Evolutionary conservation across 2,113 vertebrate genomes (phyloP).

Genomic region (Serinus canaria): DNA sequence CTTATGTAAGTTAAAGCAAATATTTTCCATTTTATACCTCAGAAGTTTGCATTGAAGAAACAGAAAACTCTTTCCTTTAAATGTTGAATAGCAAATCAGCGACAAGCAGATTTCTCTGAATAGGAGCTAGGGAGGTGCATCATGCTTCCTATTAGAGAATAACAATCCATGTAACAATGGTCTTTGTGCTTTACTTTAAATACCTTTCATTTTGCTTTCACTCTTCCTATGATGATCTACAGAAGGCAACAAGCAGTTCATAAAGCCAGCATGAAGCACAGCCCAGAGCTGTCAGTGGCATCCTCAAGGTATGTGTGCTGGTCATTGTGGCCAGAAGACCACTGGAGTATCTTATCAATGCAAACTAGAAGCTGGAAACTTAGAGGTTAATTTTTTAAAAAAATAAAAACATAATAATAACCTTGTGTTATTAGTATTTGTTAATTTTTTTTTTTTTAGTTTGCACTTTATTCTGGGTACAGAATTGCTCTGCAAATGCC

Average conservation of each 20-base stretch:
- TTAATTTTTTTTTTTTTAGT: neutral
- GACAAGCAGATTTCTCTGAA: neutral
- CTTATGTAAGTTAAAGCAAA: neutral
- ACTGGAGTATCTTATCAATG: neutral
- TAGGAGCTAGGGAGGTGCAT: neutral
- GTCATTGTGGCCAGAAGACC: neutral
- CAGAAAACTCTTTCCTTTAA: neutral
- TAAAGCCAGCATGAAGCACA: fast-evolving
- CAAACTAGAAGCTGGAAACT: neutral
- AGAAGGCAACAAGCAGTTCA: neutral
- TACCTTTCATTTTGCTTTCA: neutral
- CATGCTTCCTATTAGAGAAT: neutral
- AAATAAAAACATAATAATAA: neutral
- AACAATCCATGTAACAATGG: neutral
- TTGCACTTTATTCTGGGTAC: neutral
- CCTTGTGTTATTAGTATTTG: neutral
- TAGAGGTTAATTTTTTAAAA: neutral
- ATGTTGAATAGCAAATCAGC: neutral
- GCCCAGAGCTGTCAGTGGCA: neutral
- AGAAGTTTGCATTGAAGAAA: neutral
- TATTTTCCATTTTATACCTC: neutral
- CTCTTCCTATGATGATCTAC: neutral
- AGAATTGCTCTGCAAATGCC: neutral
- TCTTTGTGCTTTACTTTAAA: neutral
- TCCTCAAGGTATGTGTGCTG: neutral